These are phyloP conservation scores for Ispidina lecontei DNA, from an alignment of 2,797 vertebrate species.

Conservation along the genomic window DNA sequence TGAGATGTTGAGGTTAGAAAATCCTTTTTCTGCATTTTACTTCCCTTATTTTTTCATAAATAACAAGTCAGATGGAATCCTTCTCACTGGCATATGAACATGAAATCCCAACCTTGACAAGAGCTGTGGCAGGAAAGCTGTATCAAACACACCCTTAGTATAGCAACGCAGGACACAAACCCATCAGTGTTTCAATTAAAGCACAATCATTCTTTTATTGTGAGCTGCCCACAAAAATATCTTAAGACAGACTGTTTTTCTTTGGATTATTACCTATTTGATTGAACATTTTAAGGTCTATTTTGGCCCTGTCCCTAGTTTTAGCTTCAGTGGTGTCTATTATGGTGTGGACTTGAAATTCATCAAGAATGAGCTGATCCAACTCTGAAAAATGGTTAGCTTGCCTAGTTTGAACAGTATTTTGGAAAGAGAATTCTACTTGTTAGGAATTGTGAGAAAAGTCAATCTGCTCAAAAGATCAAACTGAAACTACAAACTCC, in stretches of 20 bases:
- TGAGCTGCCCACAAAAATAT: background rate
- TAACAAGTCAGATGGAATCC: background rate
- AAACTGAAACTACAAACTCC: background rate
- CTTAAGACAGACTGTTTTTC: background rate
- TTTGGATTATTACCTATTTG: background rate
- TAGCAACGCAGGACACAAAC: rapidly evolving
- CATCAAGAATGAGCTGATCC: background rate
- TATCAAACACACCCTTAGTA: background rate
- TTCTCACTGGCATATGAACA: background rate
- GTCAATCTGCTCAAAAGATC: background rate
- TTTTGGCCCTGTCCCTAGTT: background rate
- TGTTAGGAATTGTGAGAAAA: background rate
- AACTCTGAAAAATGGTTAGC: background rate
- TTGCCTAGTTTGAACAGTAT: background rate
- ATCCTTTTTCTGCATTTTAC: background rate
- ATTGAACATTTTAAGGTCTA: background rate
- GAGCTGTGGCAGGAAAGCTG: background rate
- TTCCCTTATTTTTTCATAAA: conserved; percentile 8
- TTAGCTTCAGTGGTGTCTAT: background rate
- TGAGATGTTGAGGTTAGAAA: conserved; percentile 25
- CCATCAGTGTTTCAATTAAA: background rate
- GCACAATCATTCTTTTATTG: background rate
- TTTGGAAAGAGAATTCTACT: conserved; percentile 1
- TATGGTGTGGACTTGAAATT: background rate
- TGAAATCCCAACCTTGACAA: background rate